Evolutionary conservation across 1,140 invertebrate species (phyloP).

Genomic region (Drosophila novamexicana): DNA sequence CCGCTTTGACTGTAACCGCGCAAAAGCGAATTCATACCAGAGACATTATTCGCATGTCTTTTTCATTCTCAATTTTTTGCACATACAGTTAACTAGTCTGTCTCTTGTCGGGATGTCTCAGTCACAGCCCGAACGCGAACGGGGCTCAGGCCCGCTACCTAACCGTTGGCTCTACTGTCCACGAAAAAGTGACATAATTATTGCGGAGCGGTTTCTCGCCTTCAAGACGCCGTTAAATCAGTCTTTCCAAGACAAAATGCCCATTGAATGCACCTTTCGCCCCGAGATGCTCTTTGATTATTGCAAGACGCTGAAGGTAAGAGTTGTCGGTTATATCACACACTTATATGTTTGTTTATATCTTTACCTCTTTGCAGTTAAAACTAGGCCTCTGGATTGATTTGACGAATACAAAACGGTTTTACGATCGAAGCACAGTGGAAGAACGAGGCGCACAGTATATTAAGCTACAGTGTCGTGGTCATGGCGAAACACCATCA

Average conservation of each 20-base stretch:
- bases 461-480: slow-evolving; percentile 94
- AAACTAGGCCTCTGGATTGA: slow-evolving; percentile 98
- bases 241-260: slow-evolving; percentile 92
- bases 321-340: slow-evolving; percentile 83
- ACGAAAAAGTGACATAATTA: slow-evolving; percentile 90
- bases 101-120: slow-evolving; percentile 46
- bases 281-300: slow-evolving; percentile 92
- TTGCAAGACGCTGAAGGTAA: slow-evolving; percentile 90
- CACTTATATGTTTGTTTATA: slow-evolving; percentile 4
- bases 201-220: slow-evolving; percentile 93
- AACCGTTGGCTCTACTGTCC: slow-evolving; percentile 97
- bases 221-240: slow-evolving; percentile 96
- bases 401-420: slow-evolving; percentile 96
- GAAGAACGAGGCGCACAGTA: slow-evolving; percentile 91
- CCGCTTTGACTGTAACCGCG: slow-evolving; percentile 1
- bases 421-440: slow-evolving; percentile 93
- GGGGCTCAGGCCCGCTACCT: slow-evolving; percentile 89
- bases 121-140: slow-evolving; percentile 59
- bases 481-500: slow-evolving; percentile 92
- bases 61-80: slow-evolving; percentile 1
- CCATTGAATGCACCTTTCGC: slow-evolving; percentile 91
- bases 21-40: background rate
- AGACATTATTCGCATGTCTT: background rate
- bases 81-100: slow-evolving; percentile 10
- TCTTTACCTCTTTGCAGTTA: slow-evolving; percentile 84